Base-by-base conservation (phyloP, 2,888 invertebrate species). In the Tetropium fuscum region DNA sequence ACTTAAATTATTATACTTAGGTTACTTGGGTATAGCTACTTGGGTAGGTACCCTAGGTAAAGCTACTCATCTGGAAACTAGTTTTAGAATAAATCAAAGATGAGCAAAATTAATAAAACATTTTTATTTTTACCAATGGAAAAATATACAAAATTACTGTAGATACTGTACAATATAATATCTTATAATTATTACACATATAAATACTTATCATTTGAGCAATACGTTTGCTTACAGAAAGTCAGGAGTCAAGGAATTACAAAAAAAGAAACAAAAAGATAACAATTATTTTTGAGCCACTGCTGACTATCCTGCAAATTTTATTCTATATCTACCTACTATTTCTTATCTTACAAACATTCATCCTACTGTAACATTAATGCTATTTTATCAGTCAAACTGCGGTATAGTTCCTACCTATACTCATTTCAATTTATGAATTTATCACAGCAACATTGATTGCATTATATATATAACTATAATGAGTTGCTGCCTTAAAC, bases 61-160 rank as follows among this genome's bases (percentile, higher is more conserved):
- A n/a, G n/a, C n/a, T n/a, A n/a, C n/a, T n/a, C 7, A 34, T 34
- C 34, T 34, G 34, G 34, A 10, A 34, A 2, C 34, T 11, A 2
- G 5, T 6, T 13, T 5, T 13, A 11, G 3, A 34, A 34, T 13
- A n/a, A n/a, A n/a, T n/a, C n/a, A n/a, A n/a, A n/a, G n/a, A n/a
- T n/a, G n/a, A n/a, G n/a, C n/a, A n/a, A n/a, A n/a, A 22, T 47
- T 8, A 27, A 51, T 51, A 51, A 51, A 51, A 51, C 5, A 40
- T 2, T 15, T 64, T 60, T 64, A 62, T 60, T 63, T 59, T 34
- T 57, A 66, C 43, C 27, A 61, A 60, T 64, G 65, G 51, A 69
- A 69, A 69, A 69, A 66, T 67, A 61, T 67, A 64, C 63, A 69
- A 67, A 69, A 63, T 27, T 64, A 60, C 15, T 15, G 54, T 30